A percentile compares a stretch with the other conserved stretches of the same genome.
Conservation (phyloP, 2,888 invertebrate genomes). For the Polydrusus tereticollis region DNA sequence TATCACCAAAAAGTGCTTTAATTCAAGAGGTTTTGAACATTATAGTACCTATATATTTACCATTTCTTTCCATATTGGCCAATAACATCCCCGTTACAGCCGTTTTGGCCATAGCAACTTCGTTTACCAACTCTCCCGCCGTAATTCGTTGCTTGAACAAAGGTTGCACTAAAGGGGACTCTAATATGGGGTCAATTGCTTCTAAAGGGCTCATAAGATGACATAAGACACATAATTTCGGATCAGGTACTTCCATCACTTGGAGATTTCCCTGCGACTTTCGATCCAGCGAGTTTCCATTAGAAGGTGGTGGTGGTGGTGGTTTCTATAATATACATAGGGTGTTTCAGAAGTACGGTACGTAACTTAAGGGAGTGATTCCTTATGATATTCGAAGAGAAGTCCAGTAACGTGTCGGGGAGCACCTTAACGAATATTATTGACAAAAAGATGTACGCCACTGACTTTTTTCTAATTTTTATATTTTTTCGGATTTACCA, state of each 20-base stretch:
- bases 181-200: constrained; percentile 86
- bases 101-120: constrained; percentile 81
- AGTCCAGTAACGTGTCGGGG: too few species aligned
- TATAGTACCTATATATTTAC: constrained; percentile 66
- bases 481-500: too few species aligned
- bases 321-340: constrained; percentile 59
- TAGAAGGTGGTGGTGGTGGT: constrained; percentile 61
- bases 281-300: constrained; percentile 59
- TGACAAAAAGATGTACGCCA: too few species aligned
- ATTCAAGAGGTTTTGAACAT: neutral
- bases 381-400: too few species aligned
- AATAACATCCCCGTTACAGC: constrained; percentile 87
- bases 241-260: constrained; percentile 80
- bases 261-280: constrained; percentile 63
- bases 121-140: constrained; percentile 82
- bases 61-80: constrained; percentile 89
- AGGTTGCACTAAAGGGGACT: constrained; percentile 86
- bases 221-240: constrained; percentile 88
- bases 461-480: too few species aligned
- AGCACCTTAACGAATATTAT: too few species aligned
- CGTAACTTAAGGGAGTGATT: too few species aligned
- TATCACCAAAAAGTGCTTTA: too few species aligned
- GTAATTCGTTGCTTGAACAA: constrained; percentile 82
- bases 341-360: too few species aligned
- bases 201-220: constrained; percentile 92